Conservation (phyloP, 2,113 vertebrate genomes). For the Onychostruthus taczanowskii region DNA sequence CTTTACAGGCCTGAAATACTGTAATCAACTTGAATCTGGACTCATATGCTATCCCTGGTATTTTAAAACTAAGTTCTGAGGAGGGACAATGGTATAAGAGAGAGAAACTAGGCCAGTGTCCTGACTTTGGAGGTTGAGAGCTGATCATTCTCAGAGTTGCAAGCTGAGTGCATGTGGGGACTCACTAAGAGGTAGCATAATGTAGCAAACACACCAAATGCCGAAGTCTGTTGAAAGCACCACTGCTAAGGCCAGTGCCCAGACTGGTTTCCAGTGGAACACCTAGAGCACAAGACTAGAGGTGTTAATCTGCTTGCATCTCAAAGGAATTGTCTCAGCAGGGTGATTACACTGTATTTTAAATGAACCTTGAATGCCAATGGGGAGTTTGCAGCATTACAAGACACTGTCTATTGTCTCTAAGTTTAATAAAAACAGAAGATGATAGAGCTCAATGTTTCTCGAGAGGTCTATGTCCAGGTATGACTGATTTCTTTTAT, state of each 20-base stretch:
- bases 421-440: conserved; percentile 9
- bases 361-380: conserved; percentile 32
- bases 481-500: conserved; percentile 12
- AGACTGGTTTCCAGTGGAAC: conserved; percentile 23
- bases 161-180: background rate
- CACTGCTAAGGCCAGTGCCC: background rate
- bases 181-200: background rate
- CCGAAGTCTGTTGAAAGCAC: background rate
- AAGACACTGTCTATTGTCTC: background rate
- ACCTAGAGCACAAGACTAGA: conserved; percentile 53
- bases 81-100: background rate
- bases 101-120: background rate
- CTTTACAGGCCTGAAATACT: background rate
- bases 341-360: conserved; percentile 21
- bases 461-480: background rate
- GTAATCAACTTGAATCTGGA: background rate
- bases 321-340: conserved; percentile 22
- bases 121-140: background rate
- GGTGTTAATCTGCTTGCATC: background rate
- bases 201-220: background rate
- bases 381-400: conserved; percentile 10
- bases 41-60: background rate
- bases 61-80: background rate
- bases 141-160: background rate
- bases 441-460: background rate